Evolutionary conservation across 1,140 invertebrate species (phyloP).

Genomic region (Drosophila leontia): DNA sequence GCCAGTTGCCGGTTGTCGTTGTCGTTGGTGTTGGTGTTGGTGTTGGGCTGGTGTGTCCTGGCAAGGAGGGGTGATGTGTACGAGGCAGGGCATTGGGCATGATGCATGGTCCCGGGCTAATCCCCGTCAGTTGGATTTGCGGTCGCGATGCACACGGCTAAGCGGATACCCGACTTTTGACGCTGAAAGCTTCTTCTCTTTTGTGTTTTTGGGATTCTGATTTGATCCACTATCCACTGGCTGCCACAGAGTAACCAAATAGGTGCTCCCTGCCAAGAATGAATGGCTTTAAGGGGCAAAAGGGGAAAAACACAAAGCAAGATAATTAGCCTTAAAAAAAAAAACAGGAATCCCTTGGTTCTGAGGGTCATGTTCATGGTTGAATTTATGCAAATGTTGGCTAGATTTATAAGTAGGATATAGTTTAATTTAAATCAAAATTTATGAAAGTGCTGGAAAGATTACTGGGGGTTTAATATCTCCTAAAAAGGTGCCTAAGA

Average conservation of each 20-base stretch:
- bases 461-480: background rate
- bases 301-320: background rate
- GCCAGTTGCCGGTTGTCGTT: background rate
- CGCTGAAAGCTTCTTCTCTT: background rate
- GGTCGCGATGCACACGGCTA: conserved; percentile 23
- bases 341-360: background rate
- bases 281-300: background rate
- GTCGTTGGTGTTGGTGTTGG: background rate
- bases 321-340: conserved; percentile 5
- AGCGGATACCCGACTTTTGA: conserved; percentile 13
- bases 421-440: background rate
- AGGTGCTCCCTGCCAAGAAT: background rate
- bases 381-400: background rate
- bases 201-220: conserved; percentile 1
- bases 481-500: background rate
- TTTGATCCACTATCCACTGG: background rate
- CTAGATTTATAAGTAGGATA: background rate
- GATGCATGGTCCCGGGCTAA: conserved; percentile 39
- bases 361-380: no score
- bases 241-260: background rate
- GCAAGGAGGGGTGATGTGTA: conserved; percentile 4
- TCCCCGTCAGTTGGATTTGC: conserved; percentile 35
- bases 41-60: conserved; percentile 3
- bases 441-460: background rate
- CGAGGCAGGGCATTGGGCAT: background rate